A percentile compares a stretch with the other conserved stretches of the same genome.
Evolutionary conservation across 2,797 vertebrate genomes (phyloP).

Genomic region (Anguilla anguilla): DNA sequence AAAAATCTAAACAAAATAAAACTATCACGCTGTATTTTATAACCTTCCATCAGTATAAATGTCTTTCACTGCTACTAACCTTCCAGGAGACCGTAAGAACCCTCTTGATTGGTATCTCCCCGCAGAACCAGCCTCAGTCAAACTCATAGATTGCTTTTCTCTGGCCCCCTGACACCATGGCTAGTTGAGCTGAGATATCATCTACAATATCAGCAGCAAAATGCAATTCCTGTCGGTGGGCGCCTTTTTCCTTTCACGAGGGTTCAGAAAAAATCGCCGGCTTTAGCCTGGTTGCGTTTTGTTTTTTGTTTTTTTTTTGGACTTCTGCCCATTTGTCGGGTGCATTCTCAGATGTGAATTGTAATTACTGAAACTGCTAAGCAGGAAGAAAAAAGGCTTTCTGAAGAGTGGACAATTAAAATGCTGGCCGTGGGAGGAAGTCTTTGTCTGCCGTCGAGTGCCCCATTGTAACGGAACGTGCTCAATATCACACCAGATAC

Average conservation of each 20-base stretch:
- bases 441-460: background rate
- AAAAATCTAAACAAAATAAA: conserved; percentile 9
- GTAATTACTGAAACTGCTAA: background rate
- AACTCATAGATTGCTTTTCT: conserved; percentile 25
- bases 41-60: background rate
- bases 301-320: background rate
- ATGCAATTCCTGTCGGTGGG: background rate
- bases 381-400: background rate
- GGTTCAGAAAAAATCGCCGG: background rate
- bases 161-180: background rate
- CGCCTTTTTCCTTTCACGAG: background rate
- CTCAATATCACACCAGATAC: background rate
- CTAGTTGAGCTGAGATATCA: conserved; percentile 8
- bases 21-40: background rate
- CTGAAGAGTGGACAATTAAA: background rate
- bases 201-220: conserved; percentile 8
- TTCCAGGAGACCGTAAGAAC: conserved; percentile 1
- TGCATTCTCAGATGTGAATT: conserved; percentile 9
- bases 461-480: background rate
- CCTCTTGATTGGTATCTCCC: conserved; percentile 19
- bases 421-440: background rate
- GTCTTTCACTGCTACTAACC: conserved; percentile 6
- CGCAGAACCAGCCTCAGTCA: conserved; percentile 19
- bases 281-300: background rate
- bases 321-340: background rate